Evolutionary conservation across 2,113 vertebrate species (phyloP).

Genomic region (Channa maculata): DNA sequence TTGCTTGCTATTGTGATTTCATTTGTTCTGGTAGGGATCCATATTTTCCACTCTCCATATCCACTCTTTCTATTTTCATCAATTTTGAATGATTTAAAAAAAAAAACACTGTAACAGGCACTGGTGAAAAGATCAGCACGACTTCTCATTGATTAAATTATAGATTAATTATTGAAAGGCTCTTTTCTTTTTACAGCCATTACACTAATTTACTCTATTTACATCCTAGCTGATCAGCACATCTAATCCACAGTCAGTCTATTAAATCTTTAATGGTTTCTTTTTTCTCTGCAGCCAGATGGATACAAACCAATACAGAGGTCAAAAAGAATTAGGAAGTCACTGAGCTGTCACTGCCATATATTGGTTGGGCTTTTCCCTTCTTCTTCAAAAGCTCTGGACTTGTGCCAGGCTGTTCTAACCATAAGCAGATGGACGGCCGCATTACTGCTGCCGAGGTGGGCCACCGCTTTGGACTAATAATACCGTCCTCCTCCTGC

Average conservation of each 20-base stretch:
- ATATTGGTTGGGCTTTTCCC: slow-evolving; percentile 47
- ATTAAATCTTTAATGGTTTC: slow-evolving; percentile 2
- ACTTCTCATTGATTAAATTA: too few species aligned
- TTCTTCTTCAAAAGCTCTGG: slow-evolving; percentile 64
- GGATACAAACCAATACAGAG: slow-evolving; percentile 31
- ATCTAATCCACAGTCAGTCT: neutral
- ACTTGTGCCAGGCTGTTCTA: slow-evolving; percentile 58
- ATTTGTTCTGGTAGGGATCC: too few species aligned
- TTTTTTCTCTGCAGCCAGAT: slow-evolving; percentile 26
- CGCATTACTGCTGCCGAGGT: slow-evolving; percentile 65
- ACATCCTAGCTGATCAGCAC: neutral
- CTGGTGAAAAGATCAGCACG: too few species aligned
- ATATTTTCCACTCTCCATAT: too few species aligned
- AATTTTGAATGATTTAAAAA: too few species aligned
- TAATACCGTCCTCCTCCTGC: slow-evolving; percentile 51
- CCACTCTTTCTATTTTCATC: too few species aligned
- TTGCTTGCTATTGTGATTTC: too few species aligned
- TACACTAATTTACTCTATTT: neutral
- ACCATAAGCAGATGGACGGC: slow-evolving; percentile 73
- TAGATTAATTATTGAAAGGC: neutral
- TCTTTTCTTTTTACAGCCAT: neutral
- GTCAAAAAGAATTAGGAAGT: slow-evolving; percentile 42
- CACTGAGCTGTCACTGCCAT: slow-evolving; percentile 28
- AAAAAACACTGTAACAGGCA: too few species aligned
- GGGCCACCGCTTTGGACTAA: slow-evolving; percentile 62